These are phyloP conservation scores for Brachionus rotundiformis DNA, from an alignment of 1,140 invertebrate species.

Conservation along the genomic window DNA sequence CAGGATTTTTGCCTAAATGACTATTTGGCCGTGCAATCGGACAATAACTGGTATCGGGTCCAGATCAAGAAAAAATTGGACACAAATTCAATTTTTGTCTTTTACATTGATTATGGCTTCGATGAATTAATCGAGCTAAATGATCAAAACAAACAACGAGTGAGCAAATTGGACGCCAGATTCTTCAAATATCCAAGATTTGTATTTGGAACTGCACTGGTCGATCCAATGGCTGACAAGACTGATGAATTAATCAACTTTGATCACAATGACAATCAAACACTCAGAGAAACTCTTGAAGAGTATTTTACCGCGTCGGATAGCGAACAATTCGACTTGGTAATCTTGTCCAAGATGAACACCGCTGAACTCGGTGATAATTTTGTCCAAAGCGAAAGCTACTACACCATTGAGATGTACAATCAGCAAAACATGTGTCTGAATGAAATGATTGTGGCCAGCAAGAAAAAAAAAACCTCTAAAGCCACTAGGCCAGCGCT, in stretches of 20 bases:
- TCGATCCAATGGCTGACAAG: background rate
- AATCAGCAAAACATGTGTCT: background rate
- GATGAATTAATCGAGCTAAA: background rate
- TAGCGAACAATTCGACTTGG: background rate
- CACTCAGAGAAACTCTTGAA: background rate
- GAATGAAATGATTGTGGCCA: slow-evolving; percentile 15
- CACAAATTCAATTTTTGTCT: background rate
- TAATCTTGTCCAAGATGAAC: background rate
- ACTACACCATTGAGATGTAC: slow-evolving; percentile 22
- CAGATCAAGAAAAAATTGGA: background rate
- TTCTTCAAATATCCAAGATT: slow-evolving; percentile 23
- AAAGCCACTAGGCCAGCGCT: background rate
- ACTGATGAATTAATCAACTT: slow-evolving; percentile 5
- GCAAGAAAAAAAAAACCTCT: background rate
- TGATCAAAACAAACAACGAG: background rate
- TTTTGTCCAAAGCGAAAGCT: background rate
- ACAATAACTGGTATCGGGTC: slow-evolving; percentile 9
- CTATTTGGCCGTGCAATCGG: background rate
- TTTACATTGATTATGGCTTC: slow-evolving; percentile 37
- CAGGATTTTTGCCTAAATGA: background rate
- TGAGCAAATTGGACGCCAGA: background rate
- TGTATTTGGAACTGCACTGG: background rate
- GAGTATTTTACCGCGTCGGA: background rate
- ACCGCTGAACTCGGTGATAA: background rate
- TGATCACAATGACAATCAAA: background rate